Conservation (phyloP, 1,140 invertebrate species). For the Callitettix versicolor region DNA sequence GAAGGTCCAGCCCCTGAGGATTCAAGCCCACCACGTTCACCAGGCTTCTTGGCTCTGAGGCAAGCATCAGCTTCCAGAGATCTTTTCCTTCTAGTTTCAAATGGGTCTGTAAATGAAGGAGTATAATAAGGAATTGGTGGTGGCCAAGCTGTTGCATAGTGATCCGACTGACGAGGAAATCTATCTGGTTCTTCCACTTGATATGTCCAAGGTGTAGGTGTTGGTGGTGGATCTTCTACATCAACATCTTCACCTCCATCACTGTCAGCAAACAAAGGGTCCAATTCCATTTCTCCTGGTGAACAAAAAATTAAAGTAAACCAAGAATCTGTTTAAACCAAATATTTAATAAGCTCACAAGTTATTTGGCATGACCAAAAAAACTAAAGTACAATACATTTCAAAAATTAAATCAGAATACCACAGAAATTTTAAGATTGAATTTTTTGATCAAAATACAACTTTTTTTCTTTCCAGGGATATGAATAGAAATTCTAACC, state of each 20-base stretch:
- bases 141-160: constrained; percentile 14
- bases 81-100: constrained; percentile 8
- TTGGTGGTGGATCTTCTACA: constrained; percentile 24
- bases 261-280: constrained; percentile 40
- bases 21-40: neutral
- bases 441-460: no score
- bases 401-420: no score
- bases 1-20: neutral
- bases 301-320: constrained; percentile 14
- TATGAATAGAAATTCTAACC: no score
- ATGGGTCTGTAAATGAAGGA: neutral
- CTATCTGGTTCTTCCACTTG: neutral
- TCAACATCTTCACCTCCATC: constrained; percentile 31
- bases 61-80: constrained; percentile 11
- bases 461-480: no score
- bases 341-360: no score
- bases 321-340: no score
- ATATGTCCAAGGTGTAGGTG: constrained; percentile 30
- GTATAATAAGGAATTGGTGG: neutral
- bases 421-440: no score
- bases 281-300: constrained; percentile 38
- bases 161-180: constrained; percentile 26
- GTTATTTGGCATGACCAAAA: no score
- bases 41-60: constrained; percentile 3
- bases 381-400: no score